Percentiles rank a stretch among this genome's conserved stretches.
Evolutionary conservation across 1,140 invertebrate species (phyloP).

Genomic region (Drosophila pseudoananassae): DNA sequence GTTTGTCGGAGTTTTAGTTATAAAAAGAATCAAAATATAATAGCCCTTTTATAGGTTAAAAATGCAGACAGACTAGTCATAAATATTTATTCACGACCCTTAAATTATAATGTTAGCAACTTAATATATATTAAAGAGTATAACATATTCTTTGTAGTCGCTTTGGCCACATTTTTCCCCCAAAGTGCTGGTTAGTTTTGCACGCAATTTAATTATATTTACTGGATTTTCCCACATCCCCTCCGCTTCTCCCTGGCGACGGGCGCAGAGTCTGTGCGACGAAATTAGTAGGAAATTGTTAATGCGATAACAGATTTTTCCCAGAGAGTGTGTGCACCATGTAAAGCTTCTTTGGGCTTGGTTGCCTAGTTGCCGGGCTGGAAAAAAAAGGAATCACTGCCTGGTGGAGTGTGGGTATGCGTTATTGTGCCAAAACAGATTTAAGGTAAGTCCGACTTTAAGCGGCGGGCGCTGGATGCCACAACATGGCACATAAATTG

Average conservation of each 20-base stretch:
- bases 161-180: background rate
- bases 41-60: too few species aligned
- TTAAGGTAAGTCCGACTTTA: conserved; percentile 55
- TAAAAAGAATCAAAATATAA: too few species aligned
- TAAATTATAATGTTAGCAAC: background rate
- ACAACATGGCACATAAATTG: conserved; percentile 68
- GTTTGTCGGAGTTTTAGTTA: background rate
- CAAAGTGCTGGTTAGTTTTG: conserved; percentile 57
- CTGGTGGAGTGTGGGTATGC: conserved; percentile 25
- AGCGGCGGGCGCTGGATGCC: conserved; percentile 8
- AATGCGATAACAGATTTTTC: conserved; percentile 77
- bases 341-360: conserved; percentile 45
- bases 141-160: background rate
- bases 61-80: too few species aligned
- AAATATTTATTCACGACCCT: too few species aligned
- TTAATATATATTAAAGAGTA: conserved; percentile 7
- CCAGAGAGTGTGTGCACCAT: conserved; percentile 33
- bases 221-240: conserved; percentile 33
- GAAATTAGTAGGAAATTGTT: conserved; percentile 80
- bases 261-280: conserved; percentile 29
- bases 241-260: conserved; percentile 1
- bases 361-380: conserved; percentile 31
- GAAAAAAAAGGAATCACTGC: conserved; percentile 8
- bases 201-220: conserved; percentile 81
- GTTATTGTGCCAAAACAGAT: conserved; percentile 65